These are phyloP conservation scores for Cochlearius cochlearius DNA, from an alignment of 2,113 vertebrate species.

Conservation along the genomic window DNA sequence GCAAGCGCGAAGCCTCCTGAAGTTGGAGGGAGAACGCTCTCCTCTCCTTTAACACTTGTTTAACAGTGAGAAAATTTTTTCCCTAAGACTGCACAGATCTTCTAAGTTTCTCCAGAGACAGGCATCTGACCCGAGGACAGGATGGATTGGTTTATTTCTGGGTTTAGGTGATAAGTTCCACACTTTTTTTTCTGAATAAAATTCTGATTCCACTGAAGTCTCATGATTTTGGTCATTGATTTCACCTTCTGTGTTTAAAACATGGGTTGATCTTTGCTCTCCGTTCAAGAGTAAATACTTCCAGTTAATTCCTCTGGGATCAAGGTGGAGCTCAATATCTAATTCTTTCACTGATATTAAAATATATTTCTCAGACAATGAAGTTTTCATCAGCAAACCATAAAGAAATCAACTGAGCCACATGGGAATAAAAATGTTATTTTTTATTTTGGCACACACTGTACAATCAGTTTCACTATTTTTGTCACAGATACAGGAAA, in stretches of 20 bases:
- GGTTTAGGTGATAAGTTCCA: not conserved
- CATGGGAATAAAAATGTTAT: not conserved
- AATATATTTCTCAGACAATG: not conserved
- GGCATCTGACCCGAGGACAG: not conserved
- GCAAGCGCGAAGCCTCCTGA: no score
- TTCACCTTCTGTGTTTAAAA: not conserved
- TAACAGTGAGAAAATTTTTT: not conserved
- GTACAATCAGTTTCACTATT: not conserved
- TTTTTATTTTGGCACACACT: slow-evolving; percentile 21
- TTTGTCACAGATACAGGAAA: slow-evolving; percentile 6
- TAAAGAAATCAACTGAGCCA: not conserved
- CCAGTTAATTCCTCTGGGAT: not conserved
- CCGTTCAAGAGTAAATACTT: not conserved
- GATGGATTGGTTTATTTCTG: not conserved
- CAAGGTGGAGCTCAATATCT: not conserved
- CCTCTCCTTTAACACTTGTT: not conserved
- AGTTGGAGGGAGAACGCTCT: no score
- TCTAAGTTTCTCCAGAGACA: not conserved
- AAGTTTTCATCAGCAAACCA: not conserved
- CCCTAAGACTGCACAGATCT: not conserved
- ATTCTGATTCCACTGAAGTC: not conserved
- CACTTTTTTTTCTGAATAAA: not conserved
- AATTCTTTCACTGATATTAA: not conserved
- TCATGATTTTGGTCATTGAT: not conserved
- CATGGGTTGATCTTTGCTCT: not conserved